Base-by-base conservation (phyloP, 2,113 vertebrate species). In the Toxostoma redivivum region DNA sequence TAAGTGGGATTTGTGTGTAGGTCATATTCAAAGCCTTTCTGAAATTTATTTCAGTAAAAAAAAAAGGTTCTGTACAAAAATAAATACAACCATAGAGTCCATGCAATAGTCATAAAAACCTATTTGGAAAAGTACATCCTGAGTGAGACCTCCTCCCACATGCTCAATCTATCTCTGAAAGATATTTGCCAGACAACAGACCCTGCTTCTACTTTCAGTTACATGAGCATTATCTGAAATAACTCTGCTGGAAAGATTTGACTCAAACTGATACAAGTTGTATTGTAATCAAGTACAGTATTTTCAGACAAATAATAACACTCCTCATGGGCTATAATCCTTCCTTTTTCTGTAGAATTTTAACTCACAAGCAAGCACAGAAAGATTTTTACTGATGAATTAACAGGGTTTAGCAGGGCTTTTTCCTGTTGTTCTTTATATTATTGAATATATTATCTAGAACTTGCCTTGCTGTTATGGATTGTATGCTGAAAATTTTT, bases 281-380 rank as follows among this genome's bases (percentile, higher is more conserved):
- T 40, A 67, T 31, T 87, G 50, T 33, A 85, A 87, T 69, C 21
- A 76, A 71, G 28, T 30, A 64, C 24, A 69, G 44, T 87, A 72
- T 90, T 92, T 92, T 82, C 93, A 87, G 81, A 64, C 28, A 96
- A 92, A 95, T 78, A 62, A 54, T 48, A 92, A 67, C 20, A 65
- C n/a, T 79, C 23, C 35, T 22, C 53, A 31, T 35, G 2, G 33
- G 51, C 57, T 72, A 47, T 48, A 86, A 58, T 67, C 1, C 67
- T 67, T 51, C 10, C 40, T 48, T 56, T 70, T 90, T 62, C 40
- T 81, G 22, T 60, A 33, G 47, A 37, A 6, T 67, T 88, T 66
- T 79, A 89, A 65, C 53, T 65, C 40, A 48, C 12, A 71, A 81
- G 61, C 15, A 79, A 84, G 40, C 66, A 50, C 11, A 50, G 37